Percentiles rank a stretch among this genome's conserved stretches.
Evolutionary conservation across 1,140 invertebrate genomes (phyloP).

Genomic region (Drosophila yakuba): DNA sequence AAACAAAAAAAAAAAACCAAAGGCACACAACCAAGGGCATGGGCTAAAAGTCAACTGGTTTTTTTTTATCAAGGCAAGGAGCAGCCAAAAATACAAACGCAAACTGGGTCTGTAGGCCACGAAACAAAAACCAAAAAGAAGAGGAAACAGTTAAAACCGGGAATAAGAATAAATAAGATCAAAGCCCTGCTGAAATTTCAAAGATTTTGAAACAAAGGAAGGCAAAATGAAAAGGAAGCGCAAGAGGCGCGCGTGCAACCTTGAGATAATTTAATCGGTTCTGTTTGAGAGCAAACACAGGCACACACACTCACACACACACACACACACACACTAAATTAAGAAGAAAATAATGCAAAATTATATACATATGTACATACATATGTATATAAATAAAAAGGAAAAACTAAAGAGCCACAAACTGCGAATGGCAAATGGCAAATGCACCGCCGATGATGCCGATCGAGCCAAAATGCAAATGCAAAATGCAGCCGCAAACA

Average conservation of each 20-base stretch:
- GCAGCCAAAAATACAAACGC: neutral
- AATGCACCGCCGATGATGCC: slow-evolving; percentile 50
- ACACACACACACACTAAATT: neutral
- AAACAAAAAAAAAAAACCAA: too few species aligned
- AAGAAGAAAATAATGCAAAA: neutral
- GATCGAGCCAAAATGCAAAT: slow-evolving; percentile 41
- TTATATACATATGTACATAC: slow-evolving; percentile 9
- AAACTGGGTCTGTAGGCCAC: slow-evolving; percentile 47
- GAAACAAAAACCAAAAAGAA: neutral
- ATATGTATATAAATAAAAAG: slow-evolving; percentile 12
- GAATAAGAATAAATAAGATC: neutral
- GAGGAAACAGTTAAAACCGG: neutral
- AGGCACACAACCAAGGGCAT: neutral
- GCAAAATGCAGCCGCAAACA: slow-evolving; percentile 65
- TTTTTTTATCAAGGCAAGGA: neutral
- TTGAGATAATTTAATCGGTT: slow-evolving; percentile 80
- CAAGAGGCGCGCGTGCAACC: slow-evolving; percentile 72
- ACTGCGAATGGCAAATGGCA: neutral
- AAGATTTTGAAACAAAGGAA: slow-evolving; percentile 28
- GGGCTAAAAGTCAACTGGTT: slow-evolving; percentile 12
- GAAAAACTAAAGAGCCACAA: slow-evolving; percentile 15
- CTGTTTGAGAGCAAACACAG: slow-evolving; percentile 67
- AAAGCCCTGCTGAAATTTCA: slow-evolving; percentile 23
- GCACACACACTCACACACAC: neutral
- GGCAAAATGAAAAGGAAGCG: slow-evolving; percentile 25